Evolutionary conservation across 2,113 vertebrate genomes (phyloP).

Genomic region (Cephalopterus ornatus): DNA sequence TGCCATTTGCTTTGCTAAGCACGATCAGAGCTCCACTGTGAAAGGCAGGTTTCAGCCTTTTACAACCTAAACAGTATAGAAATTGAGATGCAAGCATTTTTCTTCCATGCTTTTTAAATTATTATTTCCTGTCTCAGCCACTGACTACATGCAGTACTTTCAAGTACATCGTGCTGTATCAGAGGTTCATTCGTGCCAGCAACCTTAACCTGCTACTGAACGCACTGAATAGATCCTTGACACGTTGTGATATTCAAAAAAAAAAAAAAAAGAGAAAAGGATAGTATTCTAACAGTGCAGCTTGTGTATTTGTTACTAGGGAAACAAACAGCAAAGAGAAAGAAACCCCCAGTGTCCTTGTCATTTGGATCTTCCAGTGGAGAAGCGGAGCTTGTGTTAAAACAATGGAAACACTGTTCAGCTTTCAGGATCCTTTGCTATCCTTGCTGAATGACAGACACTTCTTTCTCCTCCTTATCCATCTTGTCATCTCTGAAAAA

Average conservation of each 20-base stretch:
- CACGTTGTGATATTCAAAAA: neutral
- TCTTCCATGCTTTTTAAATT: neutral
- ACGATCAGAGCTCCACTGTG: neutral
- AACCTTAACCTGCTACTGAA: slow-evolving; percentile 14
- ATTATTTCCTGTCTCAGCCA: neutral
- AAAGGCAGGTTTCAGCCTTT: neutral
- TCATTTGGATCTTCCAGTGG: slow-evolving; percentile 38
- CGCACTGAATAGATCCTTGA: neutral
- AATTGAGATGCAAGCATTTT: neutral
- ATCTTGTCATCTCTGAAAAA: slow-evolving; percentile 14
- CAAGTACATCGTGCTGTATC: neutral
- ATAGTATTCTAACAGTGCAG: slow-evolving; percentile 41
- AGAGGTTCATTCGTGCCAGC: neutral
- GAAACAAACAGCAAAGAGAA: slow-evolving; percentile 56
- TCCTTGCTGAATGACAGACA: slow-evolving; percentile 32
- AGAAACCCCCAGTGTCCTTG: slow-evolving; percentile 53
- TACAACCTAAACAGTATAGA: neutral
- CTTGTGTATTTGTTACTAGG: slow-evolving; percentile 66
- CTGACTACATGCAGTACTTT: neutral
- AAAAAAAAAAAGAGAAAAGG: neutral
- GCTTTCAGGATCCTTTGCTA: slow-evolving; percentile 20
- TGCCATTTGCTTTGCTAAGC: neutral
- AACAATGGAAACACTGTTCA: slow-evolving; percentile 60
- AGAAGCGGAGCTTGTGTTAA: slow-evolving; percentile 37
- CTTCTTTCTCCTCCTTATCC: slow-evolving; percentile 39